Percentiles rank a stretch among this genome's conserved stretches.
Conservation (phyloP, 2,888 invertebrate genomes). For the Callimorpha dominula region DNA sequence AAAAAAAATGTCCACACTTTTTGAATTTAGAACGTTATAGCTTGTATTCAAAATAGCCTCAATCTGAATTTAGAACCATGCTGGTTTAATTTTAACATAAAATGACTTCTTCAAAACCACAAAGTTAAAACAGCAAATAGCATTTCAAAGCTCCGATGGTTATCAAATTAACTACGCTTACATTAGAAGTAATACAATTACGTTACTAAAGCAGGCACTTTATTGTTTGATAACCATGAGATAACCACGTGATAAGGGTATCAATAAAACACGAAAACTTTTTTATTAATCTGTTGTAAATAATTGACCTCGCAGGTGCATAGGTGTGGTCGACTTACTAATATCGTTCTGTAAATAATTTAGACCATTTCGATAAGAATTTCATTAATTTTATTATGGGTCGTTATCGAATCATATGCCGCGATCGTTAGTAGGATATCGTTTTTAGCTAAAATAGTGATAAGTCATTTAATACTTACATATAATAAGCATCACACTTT, state of each 20-base stretch:
- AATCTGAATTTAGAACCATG: neutral
- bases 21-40: too few species aligned
- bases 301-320: slow-evolving; percentile 31
- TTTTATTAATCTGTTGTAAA: slow-evolving; percentile 32
- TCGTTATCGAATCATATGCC: neutral
- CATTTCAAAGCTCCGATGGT: neutral
- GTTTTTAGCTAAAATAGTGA: neutral
- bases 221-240: slow-evolving; percentile 8
- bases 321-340: slow-evolving; percentile 29
- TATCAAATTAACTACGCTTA: neutral
- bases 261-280: slow-evolving; percentile 30
- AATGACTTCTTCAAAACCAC: neutral
- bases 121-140: neutral
- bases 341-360: slow-evolving; percentile 8
- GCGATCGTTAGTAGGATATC: neutral
- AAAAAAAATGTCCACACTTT: too few species aligned
- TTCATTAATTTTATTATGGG: neutral
- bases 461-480: neutral
- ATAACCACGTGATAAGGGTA: slow-evolving; percentile 30
- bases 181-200: neutral
- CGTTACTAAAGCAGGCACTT: slow-evolving; percentile 6
- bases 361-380: neutral
- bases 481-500: neutral
- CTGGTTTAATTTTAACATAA: neutral
- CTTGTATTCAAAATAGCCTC: neutral